Evolutionary conservation across 2,888 invertebrate genomes (phyloP).

Genomic region (Nomada flava): DNA sequence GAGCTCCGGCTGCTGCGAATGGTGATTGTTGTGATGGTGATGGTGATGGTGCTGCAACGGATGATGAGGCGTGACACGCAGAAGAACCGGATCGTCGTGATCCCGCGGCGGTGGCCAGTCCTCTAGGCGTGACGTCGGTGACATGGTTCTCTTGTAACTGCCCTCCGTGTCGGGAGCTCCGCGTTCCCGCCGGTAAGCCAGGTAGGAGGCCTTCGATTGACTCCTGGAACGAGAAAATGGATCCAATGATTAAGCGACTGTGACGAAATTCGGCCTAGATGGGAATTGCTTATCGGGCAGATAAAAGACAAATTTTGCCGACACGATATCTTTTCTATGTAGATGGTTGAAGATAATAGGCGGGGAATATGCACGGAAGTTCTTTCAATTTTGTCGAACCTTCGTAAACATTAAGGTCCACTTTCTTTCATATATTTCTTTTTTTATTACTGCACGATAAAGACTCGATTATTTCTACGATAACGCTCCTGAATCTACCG

Average conservation of each 20-base stretch:
- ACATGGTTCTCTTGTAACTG: constrained; percentile 90
- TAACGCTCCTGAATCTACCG: not conserved
- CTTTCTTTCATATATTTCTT: not conserved
- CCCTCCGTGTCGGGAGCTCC: constrained; percentile 90
- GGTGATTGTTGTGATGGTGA: constrained; percentile 65
- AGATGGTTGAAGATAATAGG: too few species aligned
- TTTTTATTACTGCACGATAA: not conserved
- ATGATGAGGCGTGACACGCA: constrained; percentile 80
- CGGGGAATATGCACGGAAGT: too few species aligned
- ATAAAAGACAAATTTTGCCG: not conserved
- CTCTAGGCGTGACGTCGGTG: constrained; percentile 85
- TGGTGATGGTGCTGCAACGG: constrained; percentile 67
- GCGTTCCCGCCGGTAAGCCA: constrained; percentile 89
- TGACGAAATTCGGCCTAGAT: not conserved
- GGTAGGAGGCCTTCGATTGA: constrained; percentile 91
- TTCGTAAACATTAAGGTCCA: not conserved
- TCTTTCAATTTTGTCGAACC: not conserved
- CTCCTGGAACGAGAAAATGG: constrained; percentile 86
- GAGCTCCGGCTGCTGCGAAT: constrained; percentile 69
- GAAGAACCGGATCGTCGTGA: constrained; percentile 80
- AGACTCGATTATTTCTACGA: not conserved
- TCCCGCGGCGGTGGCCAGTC: constrained; percentile 79
- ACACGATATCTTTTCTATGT: not conserved
- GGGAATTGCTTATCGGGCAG: not conserved
- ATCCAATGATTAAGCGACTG: not conserved